phyloP scores from a whole-genome alignment of 1,140 invertebrate species.

The Caenorhabditis remanei region DNA sequence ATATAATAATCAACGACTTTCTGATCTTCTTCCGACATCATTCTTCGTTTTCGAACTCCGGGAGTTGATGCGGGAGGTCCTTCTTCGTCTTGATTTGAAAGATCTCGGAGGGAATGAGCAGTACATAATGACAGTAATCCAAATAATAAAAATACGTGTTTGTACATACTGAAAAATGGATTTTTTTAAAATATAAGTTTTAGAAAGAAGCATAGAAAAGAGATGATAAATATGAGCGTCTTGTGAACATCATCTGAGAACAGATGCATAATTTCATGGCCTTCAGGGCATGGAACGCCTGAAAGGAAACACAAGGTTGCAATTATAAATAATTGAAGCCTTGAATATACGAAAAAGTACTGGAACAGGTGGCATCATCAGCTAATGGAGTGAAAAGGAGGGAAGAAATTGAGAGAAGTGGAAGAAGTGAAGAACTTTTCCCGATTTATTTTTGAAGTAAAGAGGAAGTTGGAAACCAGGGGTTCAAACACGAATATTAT shows the following conservation, averaged over 20 bases:
- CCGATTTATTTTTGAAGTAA: too few species aligned
- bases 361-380: background rate
- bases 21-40: constrained; percentile 60
- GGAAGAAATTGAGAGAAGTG: too few species aligned
- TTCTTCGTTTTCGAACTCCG: constrained; percentile 33
- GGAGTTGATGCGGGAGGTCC: background rate
- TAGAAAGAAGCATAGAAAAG: background rate
- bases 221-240: background rate
- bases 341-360: background rate
- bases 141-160: background rate
- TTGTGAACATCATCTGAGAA: too few species aligned
- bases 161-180: constrained; percentile 21
- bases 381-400: background rate
- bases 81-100: constrained; percentile 28
- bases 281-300: too few species aligned
- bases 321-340: background rate
- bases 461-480: too few species aligned
- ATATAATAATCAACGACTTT: constrained; percentile 65
- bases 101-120: constrained; percentile 34
- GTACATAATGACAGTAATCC: constrained; percentile 13
- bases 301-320: background rate
- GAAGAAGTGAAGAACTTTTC: too few species aligned
- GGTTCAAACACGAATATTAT: too few species aligned
- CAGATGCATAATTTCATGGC: too few species aligned
- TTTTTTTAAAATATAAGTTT: background rate